phyloP scores from a whole-genome alignment of 2,888 invertebrate genomes.

The Ellobium chinense region DNA sequence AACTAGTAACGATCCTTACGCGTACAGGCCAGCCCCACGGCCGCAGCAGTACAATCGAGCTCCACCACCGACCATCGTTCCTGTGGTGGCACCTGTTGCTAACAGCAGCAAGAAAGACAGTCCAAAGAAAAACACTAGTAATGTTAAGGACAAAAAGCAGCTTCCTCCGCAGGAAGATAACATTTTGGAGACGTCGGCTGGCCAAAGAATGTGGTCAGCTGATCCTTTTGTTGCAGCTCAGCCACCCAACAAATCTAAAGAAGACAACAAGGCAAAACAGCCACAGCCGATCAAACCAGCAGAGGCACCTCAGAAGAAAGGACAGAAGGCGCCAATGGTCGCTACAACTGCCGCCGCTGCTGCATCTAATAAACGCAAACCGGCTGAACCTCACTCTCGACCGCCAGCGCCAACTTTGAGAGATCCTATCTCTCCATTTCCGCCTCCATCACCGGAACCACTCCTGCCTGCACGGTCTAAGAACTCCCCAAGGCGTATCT shows the following conservation, averaged over 20 bases:
- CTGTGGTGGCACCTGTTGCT: not conserved
- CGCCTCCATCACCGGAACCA: not conserved
- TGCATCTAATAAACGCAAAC: not conserved
- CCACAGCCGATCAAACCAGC: not conserved
- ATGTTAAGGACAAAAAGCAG: not conserved
- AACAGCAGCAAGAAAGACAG: not conserved
- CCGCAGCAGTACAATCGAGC: not conserved
- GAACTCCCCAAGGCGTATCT: not conserved
- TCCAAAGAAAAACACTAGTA: not conserved
- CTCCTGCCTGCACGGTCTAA: not conserved
- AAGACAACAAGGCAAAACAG: not conserved
- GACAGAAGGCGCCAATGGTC: not conserved
- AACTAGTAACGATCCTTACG: too few relatives aligned
- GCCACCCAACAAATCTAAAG: not conserved
- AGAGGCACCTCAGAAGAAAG: not conserved
- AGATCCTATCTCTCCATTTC: not conserved
- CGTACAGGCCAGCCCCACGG: not conserved
- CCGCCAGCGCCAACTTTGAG: not conserved
- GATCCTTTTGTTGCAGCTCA: not conserved
- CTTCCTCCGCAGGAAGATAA: not conserved
- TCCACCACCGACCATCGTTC: not conserved
- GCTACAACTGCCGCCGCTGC: not conserved
- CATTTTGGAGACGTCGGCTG: not conserved
- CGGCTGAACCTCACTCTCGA: too few relatives aligned
- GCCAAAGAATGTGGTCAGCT: not conserved